phyloP scores from a whole-genome alignment of 2,888 invertebrate genomes.

The Siphlonurus alternatus region DNA sequence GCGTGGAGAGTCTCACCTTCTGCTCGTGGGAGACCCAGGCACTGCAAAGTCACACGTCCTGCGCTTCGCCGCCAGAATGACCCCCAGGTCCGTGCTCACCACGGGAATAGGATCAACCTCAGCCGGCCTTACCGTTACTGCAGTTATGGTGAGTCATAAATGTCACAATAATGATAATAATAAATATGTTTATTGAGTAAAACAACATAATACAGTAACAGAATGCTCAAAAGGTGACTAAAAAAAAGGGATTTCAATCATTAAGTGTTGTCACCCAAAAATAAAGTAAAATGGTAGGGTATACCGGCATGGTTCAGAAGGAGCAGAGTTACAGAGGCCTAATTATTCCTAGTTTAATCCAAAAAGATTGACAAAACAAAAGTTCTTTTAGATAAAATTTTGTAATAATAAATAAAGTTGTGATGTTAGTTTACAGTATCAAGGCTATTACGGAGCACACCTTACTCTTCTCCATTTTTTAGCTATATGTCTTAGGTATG shows the following conservation, averaged over 20 bases:
- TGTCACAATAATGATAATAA: neutral
- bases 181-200: neutral
- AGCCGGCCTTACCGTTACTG: conserved; percentile 79
- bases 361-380: no score
- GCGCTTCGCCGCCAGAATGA: conserved; percentile 45
- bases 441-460: no score
- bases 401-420: no score
- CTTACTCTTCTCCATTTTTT: no score
- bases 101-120: conserved; percentile 74
- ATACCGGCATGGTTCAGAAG: no score
- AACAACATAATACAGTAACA: neutral
- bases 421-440: no score
- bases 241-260: neutral
- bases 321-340: no score
- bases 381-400: no score
- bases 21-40: conserved; percentile 77
- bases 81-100: conserved; percentile 63
- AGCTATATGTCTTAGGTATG: no score
- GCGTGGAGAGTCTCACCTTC: conserved; percentile 67
- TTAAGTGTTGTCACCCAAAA: neutral
- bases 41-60: conserved; percentile 80
- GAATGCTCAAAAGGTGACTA: neutral
- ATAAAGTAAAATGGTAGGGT: neutral
- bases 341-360: no score
- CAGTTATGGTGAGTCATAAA: conserved; percentile 55